Conservation (phyloP, 1,140 invertebrate species). For the Himalopsyche phryganea region DNA sequence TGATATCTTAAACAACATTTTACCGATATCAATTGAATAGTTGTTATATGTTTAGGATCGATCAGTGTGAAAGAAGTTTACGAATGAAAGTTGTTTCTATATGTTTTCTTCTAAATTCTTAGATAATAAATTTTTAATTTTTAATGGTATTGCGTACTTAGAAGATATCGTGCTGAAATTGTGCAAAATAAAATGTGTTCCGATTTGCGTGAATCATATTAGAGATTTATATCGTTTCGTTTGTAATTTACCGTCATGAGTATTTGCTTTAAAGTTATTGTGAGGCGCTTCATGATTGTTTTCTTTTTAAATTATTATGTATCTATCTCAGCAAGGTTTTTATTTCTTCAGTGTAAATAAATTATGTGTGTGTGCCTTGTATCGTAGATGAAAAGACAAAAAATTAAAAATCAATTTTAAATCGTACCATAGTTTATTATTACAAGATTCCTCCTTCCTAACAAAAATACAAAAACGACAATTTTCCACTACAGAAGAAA, state of each 20-base stretch:
- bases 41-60: constrained; percentile 36
- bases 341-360: constrained; percentile 35
- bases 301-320: constrained; percentile 31
- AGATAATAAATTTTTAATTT: constrained; percentile 13
- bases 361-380: constrained; percentile 56
- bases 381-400: constrained; percentile 57
- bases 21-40: constrained; percentile 35
- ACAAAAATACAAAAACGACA: too few species aligned
- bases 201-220: constrained; percentile 6
- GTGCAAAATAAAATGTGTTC: constrained; percentile 14
- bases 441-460: too few species aligned
- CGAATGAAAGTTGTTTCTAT: constrained; percentile 28
- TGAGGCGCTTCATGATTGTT: constrained; percentile 26
- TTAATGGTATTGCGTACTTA: constrained; percentile 18
- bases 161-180: constrained; percentile 7
- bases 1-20: constrained; percentile 29
- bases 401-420: constrained; percentile 51
- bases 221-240: constrained; percentile 5
- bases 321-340: constrained; percentile 31
- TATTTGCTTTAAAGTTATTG: constrained; percentile 31
- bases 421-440: constrained; percentile 33
- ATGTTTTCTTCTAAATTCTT: constrained; percentile 19
- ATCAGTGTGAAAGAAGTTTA: constrained; percentile 29
- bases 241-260: constrained; percentile 14
- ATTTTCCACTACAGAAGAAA: too few species aligned